Base-by-base conservation (phyloP, 2,888 invertebrate species). In the Hyposoter didymator region DNA sequence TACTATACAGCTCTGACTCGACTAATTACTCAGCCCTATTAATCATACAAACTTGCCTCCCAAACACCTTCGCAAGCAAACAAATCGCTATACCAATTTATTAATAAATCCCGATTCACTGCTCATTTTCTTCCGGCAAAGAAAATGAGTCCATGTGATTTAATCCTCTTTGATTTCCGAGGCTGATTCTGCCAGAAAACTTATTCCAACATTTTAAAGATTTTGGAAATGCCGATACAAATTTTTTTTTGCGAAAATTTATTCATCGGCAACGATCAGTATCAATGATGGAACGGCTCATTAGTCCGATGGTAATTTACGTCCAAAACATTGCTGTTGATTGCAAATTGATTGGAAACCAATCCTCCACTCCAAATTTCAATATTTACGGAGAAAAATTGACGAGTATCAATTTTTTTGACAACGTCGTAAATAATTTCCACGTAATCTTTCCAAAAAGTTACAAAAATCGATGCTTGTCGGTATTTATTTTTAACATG, bases 21-120 rank as follows among this genome's bases (percentile, higher is more conserved):
- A 62, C 85, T 85, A 85, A 85, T 85, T 85, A 84, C 80, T 80
- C 78, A 14, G 62, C 47, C 35, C 80, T 72, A 83, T 85, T 81
- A 85, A 85, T 85, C 85, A 83, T 78, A 47, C 85, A 62, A 83
- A 85, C 69, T 80, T 84, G 83, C 39, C 39, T 55, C 22, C 45
- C 35, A 70, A 32, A 73, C 17, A 47, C 69, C 22, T 5, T n/a
- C n/a, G 62, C 47, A 45, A 66, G 49, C 28, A 76, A 59, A 80
- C 80, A 80, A 79, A 83, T 85, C 83, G 59, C 49, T 66, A 10
- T 67, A 80, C 76, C 59, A 70, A 79, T 69, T 84, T 59, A 84
- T 59, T 67, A 83, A 83, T 78, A 43, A 14, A 73, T 22, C 35
- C 64, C n/a, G 22, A 74, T 55, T 80, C 43, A 52, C 22, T 35